Percentiles rank a stretch among this genome's conserved stretches.
These are phyloP conservation scores for Ypsolopha sequella DNA, from an alignment of 2,888 invertebrate species.

Conservation along the genomic window DNA sequence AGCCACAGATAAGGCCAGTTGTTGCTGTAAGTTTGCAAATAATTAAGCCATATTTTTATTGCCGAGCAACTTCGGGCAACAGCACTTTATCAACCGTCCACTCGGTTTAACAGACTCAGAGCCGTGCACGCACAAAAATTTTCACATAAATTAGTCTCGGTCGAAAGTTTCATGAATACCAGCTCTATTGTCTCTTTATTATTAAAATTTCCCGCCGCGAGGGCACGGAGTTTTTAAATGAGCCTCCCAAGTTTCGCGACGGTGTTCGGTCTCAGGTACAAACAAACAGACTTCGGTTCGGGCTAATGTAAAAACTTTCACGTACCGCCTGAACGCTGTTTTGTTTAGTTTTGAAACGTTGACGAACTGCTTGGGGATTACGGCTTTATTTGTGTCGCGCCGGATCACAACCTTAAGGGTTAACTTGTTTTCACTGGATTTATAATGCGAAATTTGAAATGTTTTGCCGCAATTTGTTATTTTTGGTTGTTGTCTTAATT, in stretches of 20 bases:
- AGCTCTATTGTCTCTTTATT: conserved; percentile 57
- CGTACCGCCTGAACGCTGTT: conserved; percentile 34
- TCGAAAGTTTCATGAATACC: conserved; percentile 37
- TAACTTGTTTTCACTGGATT: no score
- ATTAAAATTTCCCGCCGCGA: conserved; percentile 46
- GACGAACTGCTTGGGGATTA: conserved; percentile 17
- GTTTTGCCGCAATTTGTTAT: no score
- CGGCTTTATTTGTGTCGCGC: conserved; percentile 17
- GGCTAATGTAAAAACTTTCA: conserved; percentile 61
- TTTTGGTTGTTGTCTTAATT: no score
- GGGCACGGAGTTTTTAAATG: conserved; percentile 49
- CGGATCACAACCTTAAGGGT: no score
- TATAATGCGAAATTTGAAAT: no score
- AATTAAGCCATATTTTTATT: background rate
- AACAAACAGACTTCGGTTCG: conserved; percentile 46
- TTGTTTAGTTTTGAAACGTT: conserved; percentile 42
- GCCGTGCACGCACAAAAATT: conserved; percentile 20
- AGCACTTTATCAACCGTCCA: conserved; percentile 15
- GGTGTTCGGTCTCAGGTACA: conserved; percentile 43
- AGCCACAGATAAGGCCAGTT: no score
- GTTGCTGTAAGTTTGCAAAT: background rate
- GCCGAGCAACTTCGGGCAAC: conserved; percentile 7
- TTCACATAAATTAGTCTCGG: conserved; percentile 34
- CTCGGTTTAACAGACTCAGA: conserved; percentile 13
- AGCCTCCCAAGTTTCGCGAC: conserved; percentile 51